A percentile compares a stretch with the other conserved stretches of the same genome.
Evolutionary conservation across 2,888 invertebrate genomes (phyloP).

Genomic region (Archips xylosteana): DNA sequence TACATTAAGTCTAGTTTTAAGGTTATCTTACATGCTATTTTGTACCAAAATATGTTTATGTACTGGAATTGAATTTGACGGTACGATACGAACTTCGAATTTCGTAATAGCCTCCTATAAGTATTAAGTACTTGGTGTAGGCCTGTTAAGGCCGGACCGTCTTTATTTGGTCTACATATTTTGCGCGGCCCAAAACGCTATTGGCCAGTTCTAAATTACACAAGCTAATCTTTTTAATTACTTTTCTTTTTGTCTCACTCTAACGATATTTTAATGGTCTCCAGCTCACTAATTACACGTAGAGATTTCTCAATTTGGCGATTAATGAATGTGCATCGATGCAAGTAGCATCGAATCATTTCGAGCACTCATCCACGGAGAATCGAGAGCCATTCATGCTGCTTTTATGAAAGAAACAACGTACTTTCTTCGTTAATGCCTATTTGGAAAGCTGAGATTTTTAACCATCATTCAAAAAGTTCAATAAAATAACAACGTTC

Average conservation of each 20-base stretch:
- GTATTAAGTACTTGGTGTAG: too few relatives aligned
- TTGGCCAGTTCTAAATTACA: neutral
- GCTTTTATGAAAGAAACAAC: conserved; percentile 48
- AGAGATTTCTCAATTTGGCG: conserved; percentile 56
- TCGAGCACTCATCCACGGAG: conserved; percentile 55
- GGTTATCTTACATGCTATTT: too few relatives aligned
- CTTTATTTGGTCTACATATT: neutral
- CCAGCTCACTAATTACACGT: conserved; percentile 57
- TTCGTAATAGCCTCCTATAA: too few relatives aligned
- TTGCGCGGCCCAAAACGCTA: neutral
- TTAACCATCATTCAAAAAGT: neutral
- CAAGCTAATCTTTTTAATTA: neutral
- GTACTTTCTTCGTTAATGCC: conserved; percentile 7
- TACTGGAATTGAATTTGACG: too few relatives aligned
- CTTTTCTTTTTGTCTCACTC: conserved; percentile 3
- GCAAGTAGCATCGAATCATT: conserved; percentile 60
- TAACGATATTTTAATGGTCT: conserved; percentile 46
- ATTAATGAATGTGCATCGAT: conserved; percentile 49
- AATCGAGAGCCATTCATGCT: conserved; percentile 56
- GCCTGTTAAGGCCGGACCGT: too few relatives aligned
- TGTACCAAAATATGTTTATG: too few relatives aligned
- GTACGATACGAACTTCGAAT: too few relatives aligned
- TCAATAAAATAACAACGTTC: neutral
- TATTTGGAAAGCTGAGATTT: neutral
- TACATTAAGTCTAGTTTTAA: too few relatives aligned